Base-by-base conservation (phyloP, 2,888 invertebrate genomes). In the Lagria hirta region DNA sequence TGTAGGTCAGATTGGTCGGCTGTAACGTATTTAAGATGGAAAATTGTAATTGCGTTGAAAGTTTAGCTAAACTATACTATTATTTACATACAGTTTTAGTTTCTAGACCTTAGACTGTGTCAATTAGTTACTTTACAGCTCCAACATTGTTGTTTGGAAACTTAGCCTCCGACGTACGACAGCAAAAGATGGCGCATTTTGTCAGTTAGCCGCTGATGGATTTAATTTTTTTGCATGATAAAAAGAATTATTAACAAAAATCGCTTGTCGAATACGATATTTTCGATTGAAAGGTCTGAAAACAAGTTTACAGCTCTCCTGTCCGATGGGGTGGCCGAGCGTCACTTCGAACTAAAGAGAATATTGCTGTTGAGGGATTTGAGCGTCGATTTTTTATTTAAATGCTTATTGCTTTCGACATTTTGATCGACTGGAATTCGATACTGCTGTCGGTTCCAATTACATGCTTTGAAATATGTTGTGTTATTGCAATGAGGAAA, bases 401-500 rank as follows among this genome's bases (percentile, higher is more conserved):
- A 62, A 64, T 60, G 60, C 57, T 61, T 62, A 64, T 61, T 61
- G 62, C 55, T 52, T 55, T 54, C 54, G 62, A 65, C 63, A 43
- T 60, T 61, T 63, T 62, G 62, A 65, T 64, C 59, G 62, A 62
- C 59, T 57, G 58, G 48, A 59, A 60, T 58, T 58, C 61, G 57
- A 59, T 62, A 57, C 57, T 53, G 47, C 51, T 54, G 59, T 57
- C 60, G 54, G 43, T 57, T 60, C 56, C 57, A 60, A 61, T 61
- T 60, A 54, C 55, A 49, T 35, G 43, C 43, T 42, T 44, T 45
- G 48, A 52, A 52, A 56, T 52, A 54, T 52, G 45, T 47, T 42
- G 41, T 37, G 45, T 37, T 45, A 51, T 38, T 43, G 48, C 38
- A 38, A 51, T 45, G 48, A 46, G 48, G 43, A 48, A 49, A 48